These are phyloP conservation scores for Drosophila austrosaltans DNA, from an alignment of 2,888 invertebrate genomes.

Conservation along the genomic window DNA sequence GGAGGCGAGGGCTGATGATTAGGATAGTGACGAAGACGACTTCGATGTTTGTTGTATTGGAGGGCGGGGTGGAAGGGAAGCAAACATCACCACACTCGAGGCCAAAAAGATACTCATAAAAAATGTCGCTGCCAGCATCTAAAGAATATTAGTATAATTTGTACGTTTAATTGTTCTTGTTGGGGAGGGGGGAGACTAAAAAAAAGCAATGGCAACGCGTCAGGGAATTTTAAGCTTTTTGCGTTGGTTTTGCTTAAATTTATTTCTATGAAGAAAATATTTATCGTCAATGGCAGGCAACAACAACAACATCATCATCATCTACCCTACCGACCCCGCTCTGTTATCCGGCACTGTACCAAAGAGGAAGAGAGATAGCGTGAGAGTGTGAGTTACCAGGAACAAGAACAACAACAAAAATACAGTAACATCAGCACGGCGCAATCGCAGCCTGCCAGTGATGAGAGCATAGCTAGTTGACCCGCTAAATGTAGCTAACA, in stretches of 20 bases:
- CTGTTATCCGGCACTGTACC: constrained; percentile 60
- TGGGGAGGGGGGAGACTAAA: constrained; percentile 43
- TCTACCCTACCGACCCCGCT: constrained; percentile 40
- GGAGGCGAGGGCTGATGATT: background rate
- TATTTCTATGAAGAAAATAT: constrained; percentile 58
- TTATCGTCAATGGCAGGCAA: constrained; percentile 42
- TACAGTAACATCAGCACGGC: constrained; percentile 31
- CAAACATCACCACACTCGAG: constrained; percentile 37
- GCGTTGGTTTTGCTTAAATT: constrained; percentile 38
- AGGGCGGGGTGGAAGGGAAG: background rate
- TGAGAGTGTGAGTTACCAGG: background rate
- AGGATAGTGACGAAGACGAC: background rate
- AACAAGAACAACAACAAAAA: constrained; percentile 26
- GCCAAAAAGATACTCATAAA: constrained; percentile 60
- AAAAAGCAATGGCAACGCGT: constrained; percentile 50
- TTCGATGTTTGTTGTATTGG: too few relatives aligned
- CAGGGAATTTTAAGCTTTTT: constrained; percentile 63
- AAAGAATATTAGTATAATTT: constrained; percentile 51
- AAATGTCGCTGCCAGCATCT: constrained; percentile 66
- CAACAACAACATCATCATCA: constrained; percentile 29
- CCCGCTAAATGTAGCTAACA: background rate
- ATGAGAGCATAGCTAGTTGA: constrained; percentile 10
- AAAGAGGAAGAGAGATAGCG: constrained; percentile 1
- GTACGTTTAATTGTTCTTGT: constrained; percentile 36
- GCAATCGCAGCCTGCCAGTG: constrained; percentile 34